Evolutionary conservation across 2,113 vertebrate species (phyloP), one percentile per base, ranked within the genome.

Genomic region (Nestor notabilis): DNA sequence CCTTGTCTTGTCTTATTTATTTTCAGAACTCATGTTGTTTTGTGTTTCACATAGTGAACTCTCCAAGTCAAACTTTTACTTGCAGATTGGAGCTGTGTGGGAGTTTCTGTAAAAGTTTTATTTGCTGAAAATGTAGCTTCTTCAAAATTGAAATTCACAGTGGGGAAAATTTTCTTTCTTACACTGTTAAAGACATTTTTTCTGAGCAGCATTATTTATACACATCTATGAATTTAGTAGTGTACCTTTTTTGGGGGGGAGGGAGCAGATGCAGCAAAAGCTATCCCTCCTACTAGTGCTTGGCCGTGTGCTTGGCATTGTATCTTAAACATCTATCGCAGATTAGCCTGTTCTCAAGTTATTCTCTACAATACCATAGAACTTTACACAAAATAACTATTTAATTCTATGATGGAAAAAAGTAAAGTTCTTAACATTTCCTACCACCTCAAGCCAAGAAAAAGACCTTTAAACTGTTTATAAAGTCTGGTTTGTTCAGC

Each of bases 151-250:
- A 82, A 78, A 79, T 64, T 47, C 33, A 46, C 9, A 4, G 19
- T 17, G 4, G 6, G 11, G 13, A 56, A 35, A 63, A 17, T 1
- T 28, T 72, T 92, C 37, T 47, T 53, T 47, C 31, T 39, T 66
- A 16, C 5, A 28, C 4, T 46, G 4, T 46, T 12, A 53, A 70
- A 41, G 5, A n/a, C 2, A n/a, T n/a, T 55, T 72, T 46, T 11
- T 0, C 1, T 4, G 2, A 13, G 2, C 10, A n/a, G 1, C 3
- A 28, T 39, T 80, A 60, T 52, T 86, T 55, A 46, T 14, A 47
- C 1, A 20, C 19, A 24, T 11, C 17, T 35, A 31, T 24, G 0
- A 64, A 39, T 64, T 31, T 50, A 41, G 8, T 35, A 20, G 3
- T 28, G 9, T 49, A 3, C 2, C 1, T 37, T 41, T 35, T 53